A percentile compares a stretch with the other conserved stretches of the same genome.
phyloP scores from a whole-genome alignment of 37 sponge, comb jelly and placozoan genomes.

The Petrosia ficiformis region DNA sequence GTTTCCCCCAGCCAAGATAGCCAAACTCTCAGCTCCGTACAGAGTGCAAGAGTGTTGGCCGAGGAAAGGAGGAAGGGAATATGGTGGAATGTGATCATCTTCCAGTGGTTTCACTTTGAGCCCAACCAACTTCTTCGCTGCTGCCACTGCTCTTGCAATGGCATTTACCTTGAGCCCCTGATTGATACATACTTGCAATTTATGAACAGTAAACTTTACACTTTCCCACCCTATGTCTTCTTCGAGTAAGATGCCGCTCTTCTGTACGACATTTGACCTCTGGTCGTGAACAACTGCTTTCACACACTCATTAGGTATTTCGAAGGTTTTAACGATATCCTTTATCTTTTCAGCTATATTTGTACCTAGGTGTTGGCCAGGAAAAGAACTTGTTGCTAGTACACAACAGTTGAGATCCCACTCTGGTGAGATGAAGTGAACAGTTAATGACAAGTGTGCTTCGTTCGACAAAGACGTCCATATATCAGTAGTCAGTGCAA shows the following conservation, averaged over 20 bases:
- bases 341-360: background rate
- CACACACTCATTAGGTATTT: too few species aligned
- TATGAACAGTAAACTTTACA: background rate
- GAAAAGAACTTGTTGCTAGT: background rate
- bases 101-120: too few species aligned
- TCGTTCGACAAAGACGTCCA: background rate
- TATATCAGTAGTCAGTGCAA: background rate
- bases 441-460: background rate
- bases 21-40: too few species aligned
- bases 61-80: too few species aligned
- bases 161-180: background rate
- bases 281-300: too few species aligned
- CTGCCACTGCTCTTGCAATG: background rate
- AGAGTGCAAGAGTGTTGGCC: too few species aligned
- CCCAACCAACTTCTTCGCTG: background rate
- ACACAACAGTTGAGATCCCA: background rate
- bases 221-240: too few species aligned
- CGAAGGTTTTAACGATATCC: background rate
- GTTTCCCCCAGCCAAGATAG: too few species aligned
- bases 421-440: background rate
- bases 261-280: too few species aligned
- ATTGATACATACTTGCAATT: background rate
- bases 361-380: background rate
- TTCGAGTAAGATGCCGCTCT: too few species aligned
- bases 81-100: too few species aligned